These are phyloP conservation scores for Listrodromus nycthemerus DNA, from an alignment of 2,888 invertebrate species.

Conservation along the genomic window DNA sequence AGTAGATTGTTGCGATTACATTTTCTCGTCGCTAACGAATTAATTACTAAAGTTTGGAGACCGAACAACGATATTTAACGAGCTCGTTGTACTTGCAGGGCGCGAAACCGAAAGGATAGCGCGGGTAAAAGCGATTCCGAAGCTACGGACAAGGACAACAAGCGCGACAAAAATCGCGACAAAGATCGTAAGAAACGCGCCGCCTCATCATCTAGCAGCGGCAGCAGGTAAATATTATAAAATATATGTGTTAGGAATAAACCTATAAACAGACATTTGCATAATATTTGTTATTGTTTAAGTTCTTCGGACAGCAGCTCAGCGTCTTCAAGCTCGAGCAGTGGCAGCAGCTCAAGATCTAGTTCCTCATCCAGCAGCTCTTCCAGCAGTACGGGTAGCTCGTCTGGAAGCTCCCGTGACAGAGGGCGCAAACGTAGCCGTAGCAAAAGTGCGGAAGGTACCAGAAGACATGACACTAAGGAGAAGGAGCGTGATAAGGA, in stretches of 20 bases:
- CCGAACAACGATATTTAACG: not conserved
- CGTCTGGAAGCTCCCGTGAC: conserved; percentile 87
- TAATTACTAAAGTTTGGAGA: not conserved
- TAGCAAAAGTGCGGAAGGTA: conserved; percentile 82
- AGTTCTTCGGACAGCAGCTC: conserved; percentile 94
- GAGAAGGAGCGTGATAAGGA: conserved; percentile 85
- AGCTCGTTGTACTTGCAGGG: conserved; percentile 86
- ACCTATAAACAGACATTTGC: not conserved
- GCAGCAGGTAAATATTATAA: conserved; percentile 87
- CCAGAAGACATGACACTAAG: conserved; percentile 84
- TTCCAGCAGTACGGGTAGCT: conserved; percentile 90
- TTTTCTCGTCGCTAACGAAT: not conserved
- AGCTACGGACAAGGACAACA: conserved; percentile 90
- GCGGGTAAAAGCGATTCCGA: conserved; percentile 86
- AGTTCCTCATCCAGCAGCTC: conserved; percentile 91
- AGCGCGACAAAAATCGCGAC: conserved; percentile 87
- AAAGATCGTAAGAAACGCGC: conserved; percentile 89
- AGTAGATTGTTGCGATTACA: not conserved
- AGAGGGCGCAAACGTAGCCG: conserved; percentile 87
- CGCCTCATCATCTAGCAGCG: conserved; percentile 92
- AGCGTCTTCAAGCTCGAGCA: conserved; percentile 85
- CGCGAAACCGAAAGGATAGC: conserved; percentile 89
- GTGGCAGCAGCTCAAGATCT: conserved; percentile 87
- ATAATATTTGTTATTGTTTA: not conserved
- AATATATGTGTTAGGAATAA: not conserved